Base-by-base conservation (phyloP, 1,140 invertebrate genomes). In the Psix sp. region DNA sequence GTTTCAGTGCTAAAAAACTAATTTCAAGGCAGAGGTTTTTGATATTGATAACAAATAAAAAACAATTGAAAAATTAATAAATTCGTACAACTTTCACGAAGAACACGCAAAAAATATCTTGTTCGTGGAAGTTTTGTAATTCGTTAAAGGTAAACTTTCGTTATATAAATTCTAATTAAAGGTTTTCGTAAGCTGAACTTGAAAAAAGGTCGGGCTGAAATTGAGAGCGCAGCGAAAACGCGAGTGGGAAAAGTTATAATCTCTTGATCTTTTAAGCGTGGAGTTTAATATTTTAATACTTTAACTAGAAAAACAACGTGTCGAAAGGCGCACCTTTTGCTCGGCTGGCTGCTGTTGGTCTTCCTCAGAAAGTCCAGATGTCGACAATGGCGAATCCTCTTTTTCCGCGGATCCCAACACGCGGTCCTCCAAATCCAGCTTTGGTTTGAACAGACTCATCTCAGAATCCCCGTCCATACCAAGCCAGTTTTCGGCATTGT, bases 401-500 rank as follows among this genome's bases (percentile, higher is more conserved):
- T 87, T 86, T 16, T 82, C 84, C 29, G 76, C 65, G 7, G 81
- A 71, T n/a, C 59, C 77, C 17, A 83, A 54, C 2, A 83, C 81
- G 0, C 82, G 83, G 33, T 91, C 91, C 76, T 93, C 92, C 20
- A 91, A 80, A 65, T 92, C 90, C n/a, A 89, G 84, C 62, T 92
- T 91, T 29, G 89, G 86, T 74, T 94, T 94, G 82, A 94, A 94
- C 81, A 94, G 88, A 18, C 90, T 91, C 81, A 94, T 86, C 75
- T 95, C 94, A n/a, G 92, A 92, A 76, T 96, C 95, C 0, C 93
- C 94, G 79, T 96, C 95, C 87, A 96, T 94, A 1, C 95, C 95
- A 2, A 97, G 88, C 95, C 95, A 97, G 83, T 96, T 96, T 82
- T 97, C 95, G 1, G 95, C 94, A 79, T 96, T 96, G 84, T 97